phyloP scores from a whole-genome alignment of 2,888 invertebrate genomes.

The Hyposoter didymator region DNA sequence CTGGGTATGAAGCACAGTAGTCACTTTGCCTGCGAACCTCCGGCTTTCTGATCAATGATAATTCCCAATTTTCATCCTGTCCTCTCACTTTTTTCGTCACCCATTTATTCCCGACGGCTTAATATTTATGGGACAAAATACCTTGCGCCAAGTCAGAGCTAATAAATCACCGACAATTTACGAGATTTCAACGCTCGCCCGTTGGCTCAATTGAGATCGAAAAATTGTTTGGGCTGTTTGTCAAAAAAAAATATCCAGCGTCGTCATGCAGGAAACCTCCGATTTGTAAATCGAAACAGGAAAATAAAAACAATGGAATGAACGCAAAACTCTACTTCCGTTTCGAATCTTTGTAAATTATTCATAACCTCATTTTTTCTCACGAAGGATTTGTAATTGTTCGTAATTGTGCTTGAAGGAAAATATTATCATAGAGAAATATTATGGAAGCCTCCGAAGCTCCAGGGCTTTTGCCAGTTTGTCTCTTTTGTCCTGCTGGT shows the following conservation, averaged over 20 bases:
- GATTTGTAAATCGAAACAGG: no score
- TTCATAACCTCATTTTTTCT: not conserved
- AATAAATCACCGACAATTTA: not conserved
- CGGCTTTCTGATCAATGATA: slow-evolving; percentile 15
- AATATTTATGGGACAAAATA: slow-evolving; percentile 31
- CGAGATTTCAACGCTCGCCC: not conserved
- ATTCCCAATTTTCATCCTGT: not conserved
- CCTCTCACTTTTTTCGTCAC: not conserved
- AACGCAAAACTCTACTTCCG: no score
- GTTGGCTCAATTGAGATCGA: not conserved
- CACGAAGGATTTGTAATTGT: not conserved
- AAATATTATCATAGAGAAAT: not conserved
- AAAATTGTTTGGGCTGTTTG: slow-evolving; percentile 1
- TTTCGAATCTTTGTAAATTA: not conserved
- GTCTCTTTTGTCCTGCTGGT: slow-evolving; percentile 33
- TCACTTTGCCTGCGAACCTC: slow-evolving; percentile 17
- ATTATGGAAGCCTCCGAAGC: not conserved
- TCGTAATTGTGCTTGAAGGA: no score
- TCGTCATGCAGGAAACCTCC: no score
- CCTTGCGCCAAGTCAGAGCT: not conserved
- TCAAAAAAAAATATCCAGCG: not conserved
- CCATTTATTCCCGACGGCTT: slow-evolving; percentile 7
- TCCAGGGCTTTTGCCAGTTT: slow-evolving; percentile 4
- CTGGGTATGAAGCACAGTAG: not conserved
- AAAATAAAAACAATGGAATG: no score